phyloP scores from a whole-genome alignment of 2,113 vertebrate species.

The Epinephelus fuscoguttatus region DNA sequence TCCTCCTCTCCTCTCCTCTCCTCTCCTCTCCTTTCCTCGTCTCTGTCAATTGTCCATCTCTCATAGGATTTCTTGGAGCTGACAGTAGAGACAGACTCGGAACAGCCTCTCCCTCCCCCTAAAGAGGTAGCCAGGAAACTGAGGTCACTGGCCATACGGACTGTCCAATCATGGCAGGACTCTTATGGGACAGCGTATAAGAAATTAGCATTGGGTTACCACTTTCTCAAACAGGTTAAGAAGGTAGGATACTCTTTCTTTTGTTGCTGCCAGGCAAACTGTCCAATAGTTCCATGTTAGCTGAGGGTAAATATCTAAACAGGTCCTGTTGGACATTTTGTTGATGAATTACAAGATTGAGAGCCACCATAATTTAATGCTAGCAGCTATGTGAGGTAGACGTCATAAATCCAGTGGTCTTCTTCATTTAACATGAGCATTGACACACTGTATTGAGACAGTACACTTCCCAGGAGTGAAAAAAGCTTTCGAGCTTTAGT shows the following conservation, averaged over 20 bases:
- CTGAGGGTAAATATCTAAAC: neutral
- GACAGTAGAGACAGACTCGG: conserved; percentile 89
- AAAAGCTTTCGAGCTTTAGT: no score
- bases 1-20: neutral
- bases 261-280: neutral
- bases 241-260: conserved; percentile 84
- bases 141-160: conserved; percentile 85
- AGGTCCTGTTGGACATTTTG: neutral
- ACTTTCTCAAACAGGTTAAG: conserved; percentile 92
- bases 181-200: conserved; percentile 91
- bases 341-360: neutral
- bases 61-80: conserved; percentile 90
- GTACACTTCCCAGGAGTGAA: no score
- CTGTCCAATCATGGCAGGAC: conserved; percentile 89
- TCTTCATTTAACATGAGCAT: no score
- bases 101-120: conserved; percentile 93
- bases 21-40: neutral
- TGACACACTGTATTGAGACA: no score
- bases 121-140: conserved; percentile 90
- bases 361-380: no score
- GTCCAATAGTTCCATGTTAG: neutral
- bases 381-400: no score
- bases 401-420: no score
- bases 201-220: conserved; percentile 92
- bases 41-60: neutral